These are phyloP conservation scores for Polyergus mexicanus DNA, from an alignment of 1,140 invertebrate genomes.

Conservation along the genomic window DNA sequence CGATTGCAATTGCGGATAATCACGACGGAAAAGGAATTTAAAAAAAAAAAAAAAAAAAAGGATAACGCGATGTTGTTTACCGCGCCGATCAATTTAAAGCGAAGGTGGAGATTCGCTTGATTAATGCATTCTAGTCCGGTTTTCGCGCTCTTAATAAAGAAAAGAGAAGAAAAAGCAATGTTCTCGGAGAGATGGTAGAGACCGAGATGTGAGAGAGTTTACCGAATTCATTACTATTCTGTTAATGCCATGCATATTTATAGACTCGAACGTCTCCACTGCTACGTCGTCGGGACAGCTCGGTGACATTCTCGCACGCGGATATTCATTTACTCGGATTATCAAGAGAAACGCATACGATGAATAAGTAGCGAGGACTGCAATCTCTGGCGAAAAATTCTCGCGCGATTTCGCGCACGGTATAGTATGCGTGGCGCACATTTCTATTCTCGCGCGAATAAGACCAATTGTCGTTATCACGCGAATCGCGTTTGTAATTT, in stretches of 20 bases:
- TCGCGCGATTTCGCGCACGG: background rate
- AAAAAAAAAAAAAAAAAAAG: background rate
- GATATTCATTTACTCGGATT: slow-evolving; percentile 59
- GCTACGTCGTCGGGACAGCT: slow-evolving; percentile 36
- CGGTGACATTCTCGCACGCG: slow-evolving; percentile 39
- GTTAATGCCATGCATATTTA: slow-evolving; percentile 81
- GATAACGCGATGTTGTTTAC: slow-evolving; percentile 50
- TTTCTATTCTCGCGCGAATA: background rate
- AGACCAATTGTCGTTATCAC: background rate
- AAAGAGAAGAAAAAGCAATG: slow-evolving; percentile 52
- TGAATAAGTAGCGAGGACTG: slow-evolving; percentile 69
- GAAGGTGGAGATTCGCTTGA: slow-evolving; percentile 54
- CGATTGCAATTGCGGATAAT: slow-evolving; percentile 43
- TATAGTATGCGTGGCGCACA: too few relatives aligned
- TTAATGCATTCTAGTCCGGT: slow-evolving; percentile 59
- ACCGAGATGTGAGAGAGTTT: slow-evolving; percentile 70
- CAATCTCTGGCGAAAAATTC: slow-evolving; percentile 74
- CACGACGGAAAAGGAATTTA: slow-evolving; percentile 1
- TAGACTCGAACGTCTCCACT: slow-evolving; percentile 74
- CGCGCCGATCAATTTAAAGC: slow-evolving; percentile 56
- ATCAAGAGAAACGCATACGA: slow-evolving; percentile 46
- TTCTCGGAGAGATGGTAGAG: slow-evolving; percentile 46
- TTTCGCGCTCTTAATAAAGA: slow-evolving; percentile 58
- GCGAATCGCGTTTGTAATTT: background rate
- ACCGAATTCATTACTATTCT: slow-evolving; percentile 77